Percentiles rank a stretch among this genome's conserved stretches.
These are phyloP conservation scores for Heptranchias perlo DNA, from an alignment of 2,113 vertebrate genomes.

Conservation along the genomic window DNA sequence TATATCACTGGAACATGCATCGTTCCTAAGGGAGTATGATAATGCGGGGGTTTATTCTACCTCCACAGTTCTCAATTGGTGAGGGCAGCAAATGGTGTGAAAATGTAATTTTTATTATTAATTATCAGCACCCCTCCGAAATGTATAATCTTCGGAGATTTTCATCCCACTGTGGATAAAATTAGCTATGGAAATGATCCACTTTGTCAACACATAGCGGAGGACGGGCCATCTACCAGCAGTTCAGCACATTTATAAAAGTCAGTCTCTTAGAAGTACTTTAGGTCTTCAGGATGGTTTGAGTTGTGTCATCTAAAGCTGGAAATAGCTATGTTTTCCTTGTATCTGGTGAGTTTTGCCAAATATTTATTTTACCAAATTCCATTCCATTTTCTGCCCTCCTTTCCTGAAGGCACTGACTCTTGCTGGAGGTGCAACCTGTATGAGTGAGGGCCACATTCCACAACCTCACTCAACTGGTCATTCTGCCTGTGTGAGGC, in stretches of 20 bases:
- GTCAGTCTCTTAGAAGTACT: not conserved
- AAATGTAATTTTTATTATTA: conserved; percentile 20
- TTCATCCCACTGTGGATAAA: not conserved
- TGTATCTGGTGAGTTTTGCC: not conserved
- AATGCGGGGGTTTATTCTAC: not conserved
- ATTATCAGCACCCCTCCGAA: not conserved
- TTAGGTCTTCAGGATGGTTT: too few relatives aligned
- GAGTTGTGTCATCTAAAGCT: not conserved
- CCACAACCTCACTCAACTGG: too few relatives aligned
- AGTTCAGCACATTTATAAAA: not conserved
- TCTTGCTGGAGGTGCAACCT: too few relatives aligned
- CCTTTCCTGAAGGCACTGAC: too few relatives aligned
- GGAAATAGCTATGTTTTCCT: not conserved
- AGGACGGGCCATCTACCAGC: not conserved
- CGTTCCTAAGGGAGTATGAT: not conserved
- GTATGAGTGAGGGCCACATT: too few relatives aligned
- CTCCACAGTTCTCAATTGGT: conserved; percentile 9
- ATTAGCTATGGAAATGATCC: not conserved
- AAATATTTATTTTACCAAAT: too few relatives aligned
- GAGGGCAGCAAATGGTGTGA: not conserved
- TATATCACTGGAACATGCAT: not conserved
- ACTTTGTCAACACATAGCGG: not conserved
- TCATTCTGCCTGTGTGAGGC: too few relatives aligned
- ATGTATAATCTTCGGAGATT: not conserved
- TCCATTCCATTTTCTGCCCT: too few relatives aligned